Evolutionary conservation across 2,888 invertebrate species (phyloP).

Genomic region (Imbricaverruca yamaguchii): DNA sequence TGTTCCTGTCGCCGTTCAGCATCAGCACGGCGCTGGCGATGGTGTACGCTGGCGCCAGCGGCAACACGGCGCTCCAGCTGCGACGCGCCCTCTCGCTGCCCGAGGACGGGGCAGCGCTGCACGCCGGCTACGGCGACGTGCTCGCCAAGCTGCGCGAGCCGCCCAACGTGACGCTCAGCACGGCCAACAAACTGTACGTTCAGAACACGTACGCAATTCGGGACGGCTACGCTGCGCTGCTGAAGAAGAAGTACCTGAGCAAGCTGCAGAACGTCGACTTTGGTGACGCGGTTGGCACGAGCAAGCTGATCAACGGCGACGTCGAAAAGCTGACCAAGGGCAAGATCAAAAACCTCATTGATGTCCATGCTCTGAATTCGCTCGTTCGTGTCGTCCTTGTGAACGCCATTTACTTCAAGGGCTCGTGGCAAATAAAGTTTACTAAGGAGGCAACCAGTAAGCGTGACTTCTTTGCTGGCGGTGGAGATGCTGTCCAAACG

Average conservation of each 20-base stretch:
- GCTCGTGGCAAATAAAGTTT: conserved; percentile 65
- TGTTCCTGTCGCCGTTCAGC: conserved; percentile 83
- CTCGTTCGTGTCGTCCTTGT: conserved; percentile 63
- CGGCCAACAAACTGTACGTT: conserved; percentile 70
- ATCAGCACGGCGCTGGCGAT: conserved; percentile 69
- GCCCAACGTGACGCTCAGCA: conserved; percentile 57
- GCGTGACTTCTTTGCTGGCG: conserved; percentile 66
- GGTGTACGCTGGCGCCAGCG: conserved; percentile 67
- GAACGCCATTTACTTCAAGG: conserved; percentile 82
- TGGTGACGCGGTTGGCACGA: conserved; percentile 52
- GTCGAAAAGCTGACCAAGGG: conserved; percentile 64
- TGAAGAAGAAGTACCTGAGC: conserved; percentile 54
- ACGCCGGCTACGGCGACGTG: neutral
- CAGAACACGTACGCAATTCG: conserved; percentile 49
- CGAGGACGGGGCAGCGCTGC: neutral
- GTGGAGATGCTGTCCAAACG: conserved; percentile 58
- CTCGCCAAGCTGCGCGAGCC: conserved; percentile 22
- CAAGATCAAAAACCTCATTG: conserved; percentile 64
- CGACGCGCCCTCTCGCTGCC: conserved; percentile 54
- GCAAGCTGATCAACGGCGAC: conserved; percentile 64
- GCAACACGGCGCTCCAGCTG: conserved; percentile 59
- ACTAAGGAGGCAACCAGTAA: conserved; percentile 58
- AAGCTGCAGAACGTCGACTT: conserved; percentile 50
- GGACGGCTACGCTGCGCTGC: conserved; percentile 48
- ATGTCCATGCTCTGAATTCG: conserved; percentile 47